These are phyloP conservation scores for Nebria ingens DNA, from an alignment of 1,140 invertebrate species.

Conservation along the genomic window DNA sequence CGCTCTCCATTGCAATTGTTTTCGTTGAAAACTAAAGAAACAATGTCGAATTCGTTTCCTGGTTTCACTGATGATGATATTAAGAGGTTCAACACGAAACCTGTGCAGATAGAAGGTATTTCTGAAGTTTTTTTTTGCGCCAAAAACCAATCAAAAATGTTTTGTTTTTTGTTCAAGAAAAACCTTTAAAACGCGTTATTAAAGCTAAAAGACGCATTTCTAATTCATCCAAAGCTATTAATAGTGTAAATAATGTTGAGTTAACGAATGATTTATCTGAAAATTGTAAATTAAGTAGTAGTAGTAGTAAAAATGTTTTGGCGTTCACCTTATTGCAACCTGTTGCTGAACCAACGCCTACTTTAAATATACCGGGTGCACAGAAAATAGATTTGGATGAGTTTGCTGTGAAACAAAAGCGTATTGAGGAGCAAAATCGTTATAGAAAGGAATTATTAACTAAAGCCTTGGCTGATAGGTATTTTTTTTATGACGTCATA, in stretches of 20 bases:
- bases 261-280: not conserved
- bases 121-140: not conserved
- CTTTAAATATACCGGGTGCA: not conserved
- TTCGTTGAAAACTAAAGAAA: not conserved
- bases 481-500: constrained; percentile 16
- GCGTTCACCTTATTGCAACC: not conserved
- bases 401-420: constrained; percentile 56
- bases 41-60: constrained; percentile 34
- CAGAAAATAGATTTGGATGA: constrained; percentile 39
- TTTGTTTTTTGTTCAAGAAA: not conserved
- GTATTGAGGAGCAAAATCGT: constrained; percentile 68
- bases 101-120: not conserved
- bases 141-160: not conserved
- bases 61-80: constrained; percentile 38
- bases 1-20: not conserved
- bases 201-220: not conserved
- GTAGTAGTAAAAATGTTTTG: not conserved
- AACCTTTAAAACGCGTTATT: not conserved
- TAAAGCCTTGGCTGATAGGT: constrained; percentile 62
- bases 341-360: not conserved
- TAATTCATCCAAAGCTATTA: no score
- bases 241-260: no score
- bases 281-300: not conserved
- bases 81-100: constrained; percentile 25
- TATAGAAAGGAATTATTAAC: constrained; percentile 58